Conservation (phyloP, 2,797 vertebrate genomes). For the Tokudaia tokunoshimensis region DNA sequence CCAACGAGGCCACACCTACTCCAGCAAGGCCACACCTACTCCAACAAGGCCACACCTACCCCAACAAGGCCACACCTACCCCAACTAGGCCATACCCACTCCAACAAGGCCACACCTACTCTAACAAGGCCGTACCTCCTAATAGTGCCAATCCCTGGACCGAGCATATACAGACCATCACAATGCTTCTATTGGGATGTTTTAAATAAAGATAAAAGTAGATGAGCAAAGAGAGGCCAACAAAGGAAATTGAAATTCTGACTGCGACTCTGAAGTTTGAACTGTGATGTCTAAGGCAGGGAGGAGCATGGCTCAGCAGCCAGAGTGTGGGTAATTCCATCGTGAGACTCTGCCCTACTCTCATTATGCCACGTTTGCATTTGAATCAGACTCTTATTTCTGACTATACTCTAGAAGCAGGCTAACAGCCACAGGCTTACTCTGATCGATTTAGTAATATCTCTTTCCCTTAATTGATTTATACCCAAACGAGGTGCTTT, state of each 20-base stretch:
- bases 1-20: too few species aligned
- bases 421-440: not conserved
- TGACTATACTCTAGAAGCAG: not conserved
- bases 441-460: not conserved
- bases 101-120: too few species aligned
- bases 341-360: too few species aligned
- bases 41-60: too few species aligned
- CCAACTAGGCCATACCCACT: too few species aligned
- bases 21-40: too few species aligned
- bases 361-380: not conserved
- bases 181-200: not conserved
- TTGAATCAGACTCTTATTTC: conserved; percentile 53
- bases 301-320: not conserved
- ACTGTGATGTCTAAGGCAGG: not conserved
- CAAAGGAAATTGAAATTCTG: not conserved
- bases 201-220: not conserved
- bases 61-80: too few species aligned
- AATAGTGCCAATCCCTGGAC: not conserved
- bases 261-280: not conserved
- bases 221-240: not conserved
- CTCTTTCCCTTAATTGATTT: conserved; percentile 52
- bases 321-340: not conserved
- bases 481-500: conserved; percentile 54
- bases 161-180: not conserved
- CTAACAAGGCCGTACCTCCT: not conserved